phyloP scores from a whole-genome alignment of 2,113 vertebrate genomes.

The Anser cygnoides region DNA sequence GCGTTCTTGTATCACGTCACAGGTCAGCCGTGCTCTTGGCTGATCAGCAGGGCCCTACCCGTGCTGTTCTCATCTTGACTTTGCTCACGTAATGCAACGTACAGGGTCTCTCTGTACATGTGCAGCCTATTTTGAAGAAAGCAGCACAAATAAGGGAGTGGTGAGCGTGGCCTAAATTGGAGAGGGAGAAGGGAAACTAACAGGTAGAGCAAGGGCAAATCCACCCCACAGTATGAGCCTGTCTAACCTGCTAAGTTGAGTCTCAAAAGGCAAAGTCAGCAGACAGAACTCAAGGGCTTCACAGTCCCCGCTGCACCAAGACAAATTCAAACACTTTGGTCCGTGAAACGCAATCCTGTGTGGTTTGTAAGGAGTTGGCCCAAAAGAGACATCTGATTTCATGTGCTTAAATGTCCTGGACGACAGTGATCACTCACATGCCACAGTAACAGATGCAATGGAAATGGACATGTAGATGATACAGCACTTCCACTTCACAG shows the following conservation, averaged over 20 bases:
- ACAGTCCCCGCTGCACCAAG: background rate
- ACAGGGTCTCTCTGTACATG: fast-evolving
- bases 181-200: background rate
- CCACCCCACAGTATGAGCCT: background rate
- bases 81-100: background rate
- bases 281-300: background rate
- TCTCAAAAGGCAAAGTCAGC: background rate
- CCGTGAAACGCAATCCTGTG: background rate
- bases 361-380: background rate
- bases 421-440: background rate
- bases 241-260: background rate
- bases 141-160: background rate
- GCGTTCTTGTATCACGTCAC: background rate
- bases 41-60: background rate
- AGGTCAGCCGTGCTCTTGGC: background rate
- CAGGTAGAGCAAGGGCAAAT: background rate
- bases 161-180: background rate
- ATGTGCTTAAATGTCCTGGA: background rate
- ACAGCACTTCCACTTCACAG: background rate
- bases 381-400: fast-evolving
- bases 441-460: fast-evolving
- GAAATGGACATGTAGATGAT: background rate
- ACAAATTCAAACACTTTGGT: background rate
- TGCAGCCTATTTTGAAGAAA: background rate
- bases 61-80: background rate